Conservation (phyloP, 2,888 invertebrate species). For the Tetropium fuscum region DNA sequence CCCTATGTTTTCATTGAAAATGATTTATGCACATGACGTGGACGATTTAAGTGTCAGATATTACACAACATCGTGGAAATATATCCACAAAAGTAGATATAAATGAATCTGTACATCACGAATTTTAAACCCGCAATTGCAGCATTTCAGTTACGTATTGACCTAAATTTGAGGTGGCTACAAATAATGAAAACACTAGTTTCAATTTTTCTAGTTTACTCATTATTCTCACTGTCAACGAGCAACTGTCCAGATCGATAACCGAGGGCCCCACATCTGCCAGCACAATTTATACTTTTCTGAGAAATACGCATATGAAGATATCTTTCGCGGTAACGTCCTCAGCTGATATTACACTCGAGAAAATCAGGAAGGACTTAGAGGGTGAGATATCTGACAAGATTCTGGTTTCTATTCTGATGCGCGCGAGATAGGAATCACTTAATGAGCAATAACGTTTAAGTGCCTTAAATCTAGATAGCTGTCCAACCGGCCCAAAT, state of each 20-base stretch:
- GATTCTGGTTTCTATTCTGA: conserved; percentile 10
- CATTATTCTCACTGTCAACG: conserved; percentile 73
- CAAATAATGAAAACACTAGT: not conserved
- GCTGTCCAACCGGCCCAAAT: conserved; percentile 6
- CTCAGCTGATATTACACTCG: conserved; percentile 72
- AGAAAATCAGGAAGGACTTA: conserved; percentile 73
- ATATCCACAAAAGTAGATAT: no score
- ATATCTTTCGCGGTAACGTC: conserved; percentile 66
- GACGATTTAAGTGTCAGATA: no score
- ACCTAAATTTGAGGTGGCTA: not conserved
- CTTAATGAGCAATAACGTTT: conserved; percentile 33
- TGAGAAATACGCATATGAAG: conserved; percentile 74
- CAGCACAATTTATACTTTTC: conserved; percentile 71
- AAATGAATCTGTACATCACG: no score
- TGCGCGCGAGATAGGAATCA: conserved; percentile 24
- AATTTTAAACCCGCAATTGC: no score
- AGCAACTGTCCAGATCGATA: conserved; percentile 71
- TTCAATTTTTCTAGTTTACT: conserved; percentile 65
- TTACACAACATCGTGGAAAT: no score
- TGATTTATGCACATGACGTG: no score
- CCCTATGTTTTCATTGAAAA: no score
- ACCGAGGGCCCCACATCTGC: conserved; percentile 69
- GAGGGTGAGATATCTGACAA: conserved; percentile 72
- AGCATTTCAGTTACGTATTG: not conserved
- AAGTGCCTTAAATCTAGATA: conserved; percentile 27